phyloP scores from a whole-genome alignment of 2,113 vertebrate species.

The Coregonus clupeaformis region DNA sequence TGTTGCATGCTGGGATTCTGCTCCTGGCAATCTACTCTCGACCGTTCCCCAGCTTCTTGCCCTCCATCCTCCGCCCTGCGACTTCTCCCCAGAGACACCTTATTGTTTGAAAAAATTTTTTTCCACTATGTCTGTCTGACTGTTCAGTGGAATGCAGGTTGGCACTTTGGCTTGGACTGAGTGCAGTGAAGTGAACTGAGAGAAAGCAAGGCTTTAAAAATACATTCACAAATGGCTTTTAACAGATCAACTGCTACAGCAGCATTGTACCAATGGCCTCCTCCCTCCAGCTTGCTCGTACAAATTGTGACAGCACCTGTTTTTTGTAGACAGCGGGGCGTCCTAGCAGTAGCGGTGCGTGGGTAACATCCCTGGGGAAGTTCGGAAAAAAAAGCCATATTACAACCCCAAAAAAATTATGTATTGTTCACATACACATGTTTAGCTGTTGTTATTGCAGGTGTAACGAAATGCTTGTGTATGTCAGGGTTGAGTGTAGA shows the following conservation, averaged over 20 bases:
- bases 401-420: no score
- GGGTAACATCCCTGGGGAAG: no score
- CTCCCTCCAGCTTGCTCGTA: neutral
- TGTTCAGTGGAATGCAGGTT: neutral
- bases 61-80: conserved; percentile 21
- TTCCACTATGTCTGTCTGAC: neutral
- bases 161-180: neutral
- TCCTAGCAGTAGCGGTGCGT: no score
- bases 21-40: neutral
- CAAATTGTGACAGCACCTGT: conserved; percentile 3
- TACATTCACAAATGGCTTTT: conserved; percentile 45
- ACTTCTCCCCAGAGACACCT: conserved; percentile 40
- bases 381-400: no score
- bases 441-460: no score
- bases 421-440: no score
- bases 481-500: no score
- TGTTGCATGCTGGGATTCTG: conserved; percentile 1
- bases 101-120: conserved; percentile 1
- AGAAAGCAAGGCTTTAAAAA: conserved; percentile 40
- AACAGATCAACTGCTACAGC: conserved; percentile 22
- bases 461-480: no score
- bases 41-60: conserved; percentile 38
- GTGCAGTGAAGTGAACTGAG: neutral
- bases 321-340: conserved; percentile 2
- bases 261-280: neutral